A percentile compares a stretch with the other conserved stretches of the same genome.
Evolutionary conservation across 2,113 vertebrate species (phyloP).

Genomic region (Centropristis striata): DNA sequence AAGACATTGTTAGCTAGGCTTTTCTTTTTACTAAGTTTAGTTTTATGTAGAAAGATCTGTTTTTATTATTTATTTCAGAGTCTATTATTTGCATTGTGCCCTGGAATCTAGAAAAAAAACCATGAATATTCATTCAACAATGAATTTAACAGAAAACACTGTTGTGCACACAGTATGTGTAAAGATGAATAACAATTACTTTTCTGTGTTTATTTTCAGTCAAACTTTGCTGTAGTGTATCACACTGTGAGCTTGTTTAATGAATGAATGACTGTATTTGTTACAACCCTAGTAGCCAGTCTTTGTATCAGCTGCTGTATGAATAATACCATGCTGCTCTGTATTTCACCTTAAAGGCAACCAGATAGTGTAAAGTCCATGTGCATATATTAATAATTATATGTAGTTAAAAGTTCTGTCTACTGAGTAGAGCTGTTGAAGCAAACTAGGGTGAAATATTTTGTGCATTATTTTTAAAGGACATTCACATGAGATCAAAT

Average conservation of each 20-base stretch:
- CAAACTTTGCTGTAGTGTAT: background rate
- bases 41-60: background rate
- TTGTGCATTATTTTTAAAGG: background rate
- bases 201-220: background rate
- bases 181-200: background rate
- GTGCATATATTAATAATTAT: background rate
- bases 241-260: background rate
- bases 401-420: background rate
- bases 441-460: background rate
- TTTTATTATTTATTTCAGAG: background rate
- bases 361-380: background rate
- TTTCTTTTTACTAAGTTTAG: background rate
- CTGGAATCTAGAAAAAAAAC: background rate
- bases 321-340: constrained; percentile 31
- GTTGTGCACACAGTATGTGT: background rate
- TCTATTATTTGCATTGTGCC: background rate
- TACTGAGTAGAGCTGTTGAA: background rate
- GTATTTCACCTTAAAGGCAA: background rate
- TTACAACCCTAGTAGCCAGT: constrained; percentile 11
- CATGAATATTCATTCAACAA: background rate
- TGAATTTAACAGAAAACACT: background rate
- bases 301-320: constrained; percentile 26
- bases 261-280: constrained; percentile 7
- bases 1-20: background rate
- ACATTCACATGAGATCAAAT: background rate